Conservation (phyloP, 2,888 invertebrate species). For the Napeogenes sylphis region DNA sequence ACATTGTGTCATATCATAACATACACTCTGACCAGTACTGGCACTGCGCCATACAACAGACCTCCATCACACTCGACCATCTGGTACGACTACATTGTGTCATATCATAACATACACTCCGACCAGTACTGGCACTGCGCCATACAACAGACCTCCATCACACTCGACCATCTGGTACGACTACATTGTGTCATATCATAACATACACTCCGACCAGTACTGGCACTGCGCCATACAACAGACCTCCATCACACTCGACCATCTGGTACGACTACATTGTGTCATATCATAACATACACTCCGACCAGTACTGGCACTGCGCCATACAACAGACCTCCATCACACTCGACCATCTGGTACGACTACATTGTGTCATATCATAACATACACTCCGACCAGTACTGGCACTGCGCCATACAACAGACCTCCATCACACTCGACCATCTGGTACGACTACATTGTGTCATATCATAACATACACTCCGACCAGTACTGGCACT, state of each 20-base stretch:
- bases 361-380: slow-evolving; percentile 5
- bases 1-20: too few relatives aligned
- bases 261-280: slow-evolving; percentile 69
- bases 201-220: slow-evolving; percentile 82
- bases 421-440: slow-evolving; percentile 84
- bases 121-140: slow-evolving; percentile 87
- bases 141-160: slow-evolving; percentile 82
- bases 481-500: slow-evolving; percentile 86
- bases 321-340: slow-evolving; percentile 83
- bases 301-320: slow-evolving; percentile 86
- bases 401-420: slow-evolving; percentile 86
- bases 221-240: slow-evolving; percentile 86
- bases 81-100: slow-evolving; percentile 60
- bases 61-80: slow-evolving; percentile 84
- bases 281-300: too few relatives aligned
- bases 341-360: slow-evolving; percentile 83
- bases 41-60: slow-evolving; percentile 83
- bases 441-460: slow-evolving; percentile 74
- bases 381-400: too few relatives aligned
- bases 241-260: slow-evolving; percentile 84
- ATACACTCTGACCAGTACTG: slow-evolving; percentile 85
- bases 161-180: slow-evolving; percentile 81
- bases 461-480: too few relatives aligned
- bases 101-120: too few relatives aligned
- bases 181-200: not conserved